Evolutionary conservation across 2,113 vertebrate species (phyloP), one percentile per base, ranked within the genome.

Genomic region (Choloepus hoffmanni): DNA sequence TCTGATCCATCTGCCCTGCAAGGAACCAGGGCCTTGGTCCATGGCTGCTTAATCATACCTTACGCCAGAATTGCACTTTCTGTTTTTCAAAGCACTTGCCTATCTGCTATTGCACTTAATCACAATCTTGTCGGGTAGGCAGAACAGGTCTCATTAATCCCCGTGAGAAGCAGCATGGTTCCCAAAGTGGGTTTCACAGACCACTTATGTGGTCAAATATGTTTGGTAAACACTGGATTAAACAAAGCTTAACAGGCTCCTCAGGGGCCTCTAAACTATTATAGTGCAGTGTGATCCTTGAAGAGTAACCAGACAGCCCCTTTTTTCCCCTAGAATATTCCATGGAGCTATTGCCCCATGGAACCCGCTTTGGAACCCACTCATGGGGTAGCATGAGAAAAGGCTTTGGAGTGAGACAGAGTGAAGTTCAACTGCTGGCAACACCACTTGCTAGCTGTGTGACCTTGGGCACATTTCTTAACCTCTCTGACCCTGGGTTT

Each of bases 101-200:
- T 7, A 3, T 33, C 63, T 12, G 16, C 78, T 11, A 0, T 2
- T n/a, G 24, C 0, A 0, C 19, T 74, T 48, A 40, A n/a, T 74
- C 48, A 60, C 85, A 24, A 4, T 45, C 36, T 1, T 4, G 2
- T 10, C 13, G 8, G 2, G 13, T 9, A 58, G 21, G 19, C 23
- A 26, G 11, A 63, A 6, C 23, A 65, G 70, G 36, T 9, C 60
- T 67, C 48, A 26, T 33, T 14, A 0, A 60, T 81, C 60, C 36
- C 48, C 13, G 0, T 1, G 30, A n/a, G 7, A 16, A 26, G 0
- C 3, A 14, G 13, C 45, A 3, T 5, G 0, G 1, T 8, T 21
- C 58, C 65, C 81, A 77, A 12, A 36, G 65, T 33, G 70, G 70
- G 21, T 62, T 55, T 76, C 67, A 8, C 4, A 3, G 76, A 62